These are phyloP conservation scores for Drosophila kuntzei DNA, from an alignment of 2,888 invertebrate genomes.

Conservation along the genomic window DNA sequence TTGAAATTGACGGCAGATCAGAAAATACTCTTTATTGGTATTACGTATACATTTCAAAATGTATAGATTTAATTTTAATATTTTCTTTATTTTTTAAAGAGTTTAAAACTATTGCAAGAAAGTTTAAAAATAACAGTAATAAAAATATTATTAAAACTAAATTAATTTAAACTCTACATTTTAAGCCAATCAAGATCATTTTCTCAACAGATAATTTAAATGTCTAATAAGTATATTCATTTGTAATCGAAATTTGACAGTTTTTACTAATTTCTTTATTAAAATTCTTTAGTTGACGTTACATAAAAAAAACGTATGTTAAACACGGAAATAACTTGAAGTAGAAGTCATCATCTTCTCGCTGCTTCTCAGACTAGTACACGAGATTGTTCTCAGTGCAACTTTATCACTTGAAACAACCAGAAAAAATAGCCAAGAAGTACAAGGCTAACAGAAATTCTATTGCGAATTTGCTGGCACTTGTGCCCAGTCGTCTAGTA, in stretches of 20 bases:
- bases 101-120: no score
- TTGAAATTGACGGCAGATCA: no score
- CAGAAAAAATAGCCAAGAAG: conserved; percentile 3
- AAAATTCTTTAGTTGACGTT: no score
- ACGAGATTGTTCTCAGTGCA: conserved; percentile 1
- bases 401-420: conserved; percentile 42
- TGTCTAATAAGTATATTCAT: no score
- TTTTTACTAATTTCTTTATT: no score
- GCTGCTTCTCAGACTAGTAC: neutral
- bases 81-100: neutral
- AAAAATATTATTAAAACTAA: no score
- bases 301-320: no score
- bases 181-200: no score
- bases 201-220: no score
- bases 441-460: conserved; percentile 11
- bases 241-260: no score
- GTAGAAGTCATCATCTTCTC: neutral
- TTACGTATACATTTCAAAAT: neutral
- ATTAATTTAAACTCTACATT: no score
- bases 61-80: neutral
- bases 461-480: conserved; percentile 24
- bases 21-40: neutral
- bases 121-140: no score
- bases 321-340: neutral
- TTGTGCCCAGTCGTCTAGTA: conserved; percentile 15